Evolutionary conservation across 1,140 invertebrate species (phyloP).

Genomic region (Armadillidium nasatum): DNA sequence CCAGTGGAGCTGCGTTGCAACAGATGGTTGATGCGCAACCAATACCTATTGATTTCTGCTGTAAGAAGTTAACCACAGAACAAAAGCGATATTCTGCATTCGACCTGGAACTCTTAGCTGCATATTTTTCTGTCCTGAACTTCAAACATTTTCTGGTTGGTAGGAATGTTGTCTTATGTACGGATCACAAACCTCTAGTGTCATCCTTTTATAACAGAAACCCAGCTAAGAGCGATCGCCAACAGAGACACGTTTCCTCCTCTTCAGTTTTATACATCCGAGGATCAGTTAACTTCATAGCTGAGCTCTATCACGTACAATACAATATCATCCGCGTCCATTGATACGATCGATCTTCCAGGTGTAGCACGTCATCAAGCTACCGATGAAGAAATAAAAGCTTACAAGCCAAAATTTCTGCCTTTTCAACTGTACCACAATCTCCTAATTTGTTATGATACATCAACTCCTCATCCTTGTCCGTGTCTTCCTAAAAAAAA

Average conservation of each 20-base stretch:
- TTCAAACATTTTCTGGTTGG: conserved; percentile 26
- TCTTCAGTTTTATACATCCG: background rate
- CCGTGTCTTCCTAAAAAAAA: background rate
- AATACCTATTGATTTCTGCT: conserved; percentile 47
- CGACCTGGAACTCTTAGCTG: conserved; percentile 32
- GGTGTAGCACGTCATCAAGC: background rate
- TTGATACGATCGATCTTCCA: background rate
- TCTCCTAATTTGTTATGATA: background rate
- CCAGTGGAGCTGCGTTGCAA: conserved; percentile 14
- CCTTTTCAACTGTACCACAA: background rate
- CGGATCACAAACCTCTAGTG: conserved; percentile 30
- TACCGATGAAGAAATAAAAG: background rate
- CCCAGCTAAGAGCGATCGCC: conserved; percentile 14
- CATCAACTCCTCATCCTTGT: background rate
- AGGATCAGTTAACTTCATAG: background rate
- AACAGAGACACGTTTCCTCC: background rate
- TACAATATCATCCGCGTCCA: background rate
- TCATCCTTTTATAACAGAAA: conserved; percentile 9
- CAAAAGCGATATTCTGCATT: conserved; percentile 50
- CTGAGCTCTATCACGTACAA: background rate
- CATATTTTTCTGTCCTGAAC: conserved; percentile 29
- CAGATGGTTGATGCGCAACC: conserved; percentile 13
- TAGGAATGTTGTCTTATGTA: conserved; percentile 8
- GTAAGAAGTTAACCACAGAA: conserved; percentile 47
- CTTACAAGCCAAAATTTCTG: background rate